Conservation (phyloP, 2,113 vertebrate genomes). For the Osmerus mordax region DNA sequence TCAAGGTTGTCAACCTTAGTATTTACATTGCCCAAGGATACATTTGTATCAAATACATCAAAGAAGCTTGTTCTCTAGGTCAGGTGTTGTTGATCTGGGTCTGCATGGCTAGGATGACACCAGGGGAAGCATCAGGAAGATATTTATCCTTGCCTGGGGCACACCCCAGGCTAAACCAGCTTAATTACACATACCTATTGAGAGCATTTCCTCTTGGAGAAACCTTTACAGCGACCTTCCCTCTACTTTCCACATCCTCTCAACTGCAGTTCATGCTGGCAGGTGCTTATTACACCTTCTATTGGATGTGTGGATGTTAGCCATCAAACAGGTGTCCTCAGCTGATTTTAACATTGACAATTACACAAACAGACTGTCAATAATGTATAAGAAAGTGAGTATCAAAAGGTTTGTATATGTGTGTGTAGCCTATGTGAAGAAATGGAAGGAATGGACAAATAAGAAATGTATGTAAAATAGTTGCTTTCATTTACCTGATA, state of each 20-base stretch:
- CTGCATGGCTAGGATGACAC: not conserved
- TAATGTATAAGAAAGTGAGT: not conserved
- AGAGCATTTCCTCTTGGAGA: constrained; percentile 25
- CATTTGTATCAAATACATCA: too few relatives aligned
- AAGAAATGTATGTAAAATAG: too few relatives aligned
- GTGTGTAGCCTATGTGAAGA: too few relatives aligned
- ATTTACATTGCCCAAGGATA: too few relatives aligned
- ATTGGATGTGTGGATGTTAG: constrained; percentile 21
- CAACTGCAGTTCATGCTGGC: constrained; percentile 28
- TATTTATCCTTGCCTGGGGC: not conserved
- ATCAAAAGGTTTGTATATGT: too few relatives aligned
- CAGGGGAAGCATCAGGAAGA: not conserved
- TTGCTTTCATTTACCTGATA: too few relatives aligned
- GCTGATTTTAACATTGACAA: constrained; percentile 23
- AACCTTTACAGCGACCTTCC: not conserved
- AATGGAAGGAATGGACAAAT: too few relatives aligned
- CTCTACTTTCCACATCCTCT: constrained; percentile 11
- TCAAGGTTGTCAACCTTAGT: too few relatives aligned
- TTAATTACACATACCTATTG: constrained; percentile 25
- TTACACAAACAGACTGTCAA: constrained; percentile 15
- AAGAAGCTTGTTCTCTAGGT: not conserved
- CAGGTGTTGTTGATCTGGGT: not conserved
- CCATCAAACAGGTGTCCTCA: constrained; percentile 44
- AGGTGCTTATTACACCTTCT: constrained; percentile 46
- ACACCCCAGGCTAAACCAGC: constrained; percentile 14